Base-by-base conservation (phyloP, 2,888 invertebrate genomes). In the Phortica okadai region DNA sequence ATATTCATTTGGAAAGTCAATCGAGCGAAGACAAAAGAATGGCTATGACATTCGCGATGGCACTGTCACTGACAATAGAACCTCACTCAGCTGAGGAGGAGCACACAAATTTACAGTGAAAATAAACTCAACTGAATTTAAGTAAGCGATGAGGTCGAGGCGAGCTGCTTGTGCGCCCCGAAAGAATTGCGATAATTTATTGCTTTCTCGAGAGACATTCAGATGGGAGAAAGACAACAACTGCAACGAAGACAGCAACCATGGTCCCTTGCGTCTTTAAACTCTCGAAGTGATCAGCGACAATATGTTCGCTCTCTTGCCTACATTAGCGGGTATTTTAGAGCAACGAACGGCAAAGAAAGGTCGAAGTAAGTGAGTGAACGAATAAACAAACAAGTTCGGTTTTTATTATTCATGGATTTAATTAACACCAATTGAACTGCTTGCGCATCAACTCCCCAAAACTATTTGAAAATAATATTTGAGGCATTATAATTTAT, bases 341-440 rank as follows among this genome's bases (percentile, higher is more conserved):
- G 73, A 59, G 58, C 41, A 59, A 21, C 10, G 50, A 50, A 45
- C 41, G 45, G 45, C 45, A n/a, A 16, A 41, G 56, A 74, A 56
- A 21, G n/a, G 14, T 14, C 14, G 50, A 50, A 56, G 50, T 44
- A 74, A 74, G 44, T 75, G 45, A 74, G 74, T 76, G 74, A 81
- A 80, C 79, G 84, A n/a, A 14, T 80, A 80, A 86, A 81, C 84
- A 81, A 77, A 84, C 79, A 45, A 44, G 76, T 83, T 82, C 83
- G 73, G 74, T 84, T 82, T 82, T 84, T 81, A 83, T 83, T 88
- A 87, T 88, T 89, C 90, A 89, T 90, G 90, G 91, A 91, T 91
- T 91, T 91, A 91, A 91, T 91, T 91, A 91, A 91, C 91, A 90
- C 90, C 91, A 91, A 91, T 91, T 91, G 91, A 91, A 90, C 91